Evolutionary conservation across 1,140 invertebrate genomes (phyloP), one percentile per base, ranked within the genome.

Genomic region (Drosophila truncata): DNA sequence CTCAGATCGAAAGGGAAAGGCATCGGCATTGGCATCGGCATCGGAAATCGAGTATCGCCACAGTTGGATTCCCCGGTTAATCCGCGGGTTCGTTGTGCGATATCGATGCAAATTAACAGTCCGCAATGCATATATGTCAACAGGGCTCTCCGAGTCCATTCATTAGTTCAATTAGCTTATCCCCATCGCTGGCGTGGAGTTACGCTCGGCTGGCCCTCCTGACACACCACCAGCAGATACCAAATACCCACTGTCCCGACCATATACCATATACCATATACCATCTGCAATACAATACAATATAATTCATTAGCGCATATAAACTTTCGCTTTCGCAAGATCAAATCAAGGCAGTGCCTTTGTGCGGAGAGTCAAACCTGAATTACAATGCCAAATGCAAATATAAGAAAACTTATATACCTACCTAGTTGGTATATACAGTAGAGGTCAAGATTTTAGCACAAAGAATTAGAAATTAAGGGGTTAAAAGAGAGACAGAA

Each of bases 271-370:
- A 46, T 46, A 50, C 59, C 50, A 80, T 75, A 46, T 47, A 50
- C 60, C 62, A 65, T 65, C 62, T 65, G 62, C 62, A 65, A 70
- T 67, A 67, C 60, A 54, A 62, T 64, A 73, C 59, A 79, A 79
- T 57, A 88, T 80, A 87, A 84, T 88, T 88, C 77, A 87, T 88
- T 87, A 88, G 83, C 84, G 84, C 77, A 71, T 70, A 88, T 74
- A 87, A 87, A 87, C 84, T 87, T 87, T 90, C 84, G 84, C 84
- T 87, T 87, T 87, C 72, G 84, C 80, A 87, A 87, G 84, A 87
- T 90, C 84, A 90, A 87, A 87, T 90, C 73, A 88, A 90, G 73
- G 80, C 74, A 70, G 69, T 67, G 60, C 61, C 62, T 77, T 73
- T 69, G 64, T 75, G 54, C 54, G 59, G 47, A 50, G 64, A 74